Evolutionary conservation across 2,888 invertebrate species (phyloP), one percentile per base, ranked within the genome.

Genomic region (Nomada fabriciana): DNA sequence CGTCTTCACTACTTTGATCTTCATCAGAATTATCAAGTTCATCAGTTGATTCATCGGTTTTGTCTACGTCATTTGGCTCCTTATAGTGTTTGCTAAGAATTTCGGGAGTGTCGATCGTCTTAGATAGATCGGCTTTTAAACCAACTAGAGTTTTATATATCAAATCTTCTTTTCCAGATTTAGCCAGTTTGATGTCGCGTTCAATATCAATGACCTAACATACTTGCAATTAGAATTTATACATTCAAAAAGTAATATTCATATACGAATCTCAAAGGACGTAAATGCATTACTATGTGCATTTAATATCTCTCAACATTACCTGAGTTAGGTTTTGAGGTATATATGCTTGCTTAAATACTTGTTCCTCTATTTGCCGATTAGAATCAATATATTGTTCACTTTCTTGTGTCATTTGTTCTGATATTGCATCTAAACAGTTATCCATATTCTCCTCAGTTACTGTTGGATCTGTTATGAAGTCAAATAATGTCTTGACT

Each of bases 291-390:
- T 64, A 25, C 47, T 11, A 53, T 29, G 42, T 23, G 57, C n/a
- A 47, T 71, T 76, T 60, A 13, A 9, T 64, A 43, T 79, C 59
- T 15, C 23, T 10, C 1, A 42, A 61, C 0, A 63, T 93, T 91
- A 98, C 98, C 95, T 99, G 98, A 86, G 97, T 97, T 76, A 99
- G 95, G 86, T 97, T 96, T 93, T 98, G 97, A 0, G 99, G 99
- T 93, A 99, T 99, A 93, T 96, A 99, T 4, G 97, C 96, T 93
- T 97, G 96, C 93, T 98, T 98, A 94, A 99, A 99, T 3, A 98
- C 98, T 94, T 98, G 98, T 90, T 98, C 98, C 89, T 98, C 98
- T 65, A 98, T 95, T 89, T 98, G 97, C 43, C 91, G 85, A 89
- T 96, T 95, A 18, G 96, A 96, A 64, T 97, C 96, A 63, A 75